Base-by-base conservation (phyloP, 2,797 vertebrate species). In the Argentina silus region DNA sequence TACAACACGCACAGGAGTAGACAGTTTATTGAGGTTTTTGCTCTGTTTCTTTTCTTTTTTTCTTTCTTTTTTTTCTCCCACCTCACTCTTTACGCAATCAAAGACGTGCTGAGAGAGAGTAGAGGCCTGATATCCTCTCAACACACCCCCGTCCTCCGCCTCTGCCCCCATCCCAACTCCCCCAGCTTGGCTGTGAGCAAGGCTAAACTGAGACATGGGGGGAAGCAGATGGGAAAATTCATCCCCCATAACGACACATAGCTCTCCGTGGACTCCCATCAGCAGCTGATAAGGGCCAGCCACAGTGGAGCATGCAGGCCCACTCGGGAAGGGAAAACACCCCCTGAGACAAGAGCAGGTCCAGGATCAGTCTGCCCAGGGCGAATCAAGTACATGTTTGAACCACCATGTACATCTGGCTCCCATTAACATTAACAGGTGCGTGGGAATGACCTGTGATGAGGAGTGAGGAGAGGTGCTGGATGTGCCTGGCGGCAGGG, bases 401-500 rank as follows among this genome's bases (percentile, higher is more conserved):
- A 21, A 4, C 36, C 23, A 6, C 21, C 27, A 36, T 36, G 27
- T 36, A 50, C 72, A 77, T 50, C 69, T 9, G 51, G 64, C 69
- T 27, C 45, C 51, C 1, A 53, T 68, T 10, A 1, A 67, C 59
- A 74, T 70, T 77, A 74, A 74, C 67, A 66, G 15, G 63, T 70
- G n/a, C 45, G 43, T 56, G 27, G 77, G 81, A 81, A 73, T 75
- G 72, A 73, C 57, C 57, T 1, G 0, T 70, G 65, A 78, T 75
- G 67, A 74, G 43, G 21, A 43, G 67, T 21, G 61, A 7, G 0
- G 57, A 12, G 12, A 10, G 45, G 6, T 82, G 63, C 36, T 78
- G 67, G 10, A 42, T 45, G 67, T 69, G 74, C n/a, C 70, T 65
- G 69, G 67, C 56, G 0, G 59, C 7, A 83, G 23, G 7, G 77